Conservation (phyloP, 2,113 vertebrate genomes). For the Nothobranchius furzeri region DNA sequence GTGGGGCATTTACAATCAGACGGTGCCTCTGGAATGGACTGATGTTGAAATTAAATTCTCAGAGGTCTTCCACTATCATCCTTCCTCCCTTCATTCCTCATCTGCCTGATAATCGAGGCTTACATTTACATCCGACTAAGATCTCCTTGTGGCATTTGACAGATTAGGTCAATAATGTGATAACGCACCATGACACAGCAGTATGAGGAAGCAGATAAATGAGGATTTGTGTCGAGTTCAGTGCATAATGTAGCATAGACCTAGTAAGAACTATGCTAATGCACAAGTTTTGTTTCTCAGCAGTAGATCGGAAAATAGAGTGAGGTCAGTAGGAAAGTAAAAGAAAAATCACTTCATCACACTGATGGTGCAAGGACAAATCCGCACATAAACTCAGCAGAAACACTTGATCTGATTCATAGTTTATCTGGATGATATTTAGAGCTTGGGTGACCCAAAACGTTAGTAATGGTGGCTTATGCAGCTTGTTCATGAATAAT, state of each 20-base stretch:
- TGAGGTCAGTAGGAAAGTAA: conserved; percentile 1
- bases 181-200: conserved; percentile 10
- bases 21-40: conserved; percentile 6
- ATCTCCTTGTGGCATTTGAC: conserved; percentile 19
- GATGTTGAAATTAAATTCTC: conserved; percentile 44
- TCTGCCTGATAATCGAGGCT: conserved; percentile 10
- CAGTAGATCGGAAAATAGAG: conserved; percentile 1
- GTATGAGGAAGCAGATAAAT: conserved; percentile 3
- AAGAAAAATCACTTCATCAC: neutral
- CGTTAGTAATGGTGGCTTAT: too few relatives aligned
- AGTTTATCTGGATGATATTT: neutral
- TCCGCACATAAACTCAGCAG: neutral
- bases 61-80: conserved; percentile 1
- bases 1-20: conserved; percentile 48
- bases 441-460: neutral
- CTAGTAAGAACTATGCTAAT: neutral
- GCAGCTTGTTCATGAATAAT: too few relatives aligned
- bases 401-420: neutral
- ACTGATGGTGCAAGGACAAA: too few relatives aligned
- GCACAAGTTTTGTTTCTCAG: conserved; percentile 1
- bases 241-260: neutral
- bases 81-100: conserved; percentile 4
- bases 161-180: conserved; percentile 12
- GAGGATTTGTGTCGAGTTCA: neutral
- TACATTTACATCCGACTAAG: conserved; percentile 1